Evolutionary conservation across 2,113 vertebrate genomes (phyloP).

Genomic region (Thalassoma bifasciatum): DNA sequence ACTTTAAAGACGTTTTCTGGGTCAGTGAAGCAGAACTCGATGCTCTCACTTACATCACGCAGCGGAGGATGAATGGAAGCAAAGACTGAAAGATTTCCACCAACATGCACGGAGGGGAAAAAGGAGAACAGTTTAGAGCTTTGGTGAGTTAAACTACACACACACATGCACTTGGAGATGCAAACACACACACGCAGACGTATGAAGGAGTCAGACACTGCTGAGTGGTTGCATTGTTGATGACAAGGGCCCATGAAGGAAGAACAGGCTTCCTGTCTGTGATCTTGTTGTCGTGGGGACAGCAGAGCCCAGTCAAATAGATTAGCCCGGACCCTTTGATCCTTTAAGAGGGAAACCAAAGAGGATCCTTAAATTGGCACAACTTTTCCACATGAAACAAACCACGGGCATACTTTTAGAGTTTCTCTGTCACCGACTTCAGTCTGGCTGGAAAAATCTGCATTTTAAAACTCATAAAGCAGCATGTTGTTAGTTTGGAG

Average conservation of each 20-base stretch:
- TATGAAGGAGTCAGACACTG: constrained; percentile 54
- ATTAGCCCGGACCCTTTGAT: constrained; percentile 70
- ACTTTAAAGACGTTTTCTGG: constrained; percentile 61
- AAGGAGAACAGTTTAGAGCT: neutral
- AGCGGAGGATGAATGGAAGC: constrained; percentile 11
- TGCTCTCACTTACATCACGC: constrained; percentile 25
- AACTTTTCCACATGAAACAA: constrained; percentile 68
- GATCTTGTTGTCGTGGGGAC: constrained; percentile 76
- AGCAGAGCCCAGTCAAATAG: constrained; percentile 58
- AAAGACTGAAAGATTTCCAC: constrained; percentile 8
- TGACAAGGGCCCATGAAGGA: constrained; percentile 70
- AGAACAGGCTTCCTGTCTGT: constrained; percentile 71
- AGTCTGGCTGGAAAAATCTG: constrained; percentile 46
- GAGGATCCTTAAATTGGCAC: constrained; percentile 67
- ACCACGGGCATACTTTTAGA: constrained; percentile 64
- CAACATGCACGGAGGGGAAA: neutral
- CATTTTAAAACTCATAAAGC: constrained; percentile 32
- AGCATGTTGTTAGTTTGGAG: constrained; percentile 30
- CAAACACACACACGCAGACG: constrained; percentile 51
- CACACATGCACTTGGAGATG: constrained; percentile 15
- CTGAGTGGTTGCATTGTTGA: constrained; percentile 74
- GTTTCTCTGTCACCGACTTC: constrained; percentile 57
- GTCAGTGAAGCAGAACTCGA: constrained; percentile 54
- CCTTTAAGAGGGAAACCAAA: constrained; percentile 67
- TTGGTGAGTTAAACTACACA: constrained; percentile 47